Percentiles rank a stretch among this genome's conserved stretches.
Evolutionary conservation across 2,888 invertebrate genomes (phyloP).

Genomic region (Cremastobaeus sp.): DNA sequence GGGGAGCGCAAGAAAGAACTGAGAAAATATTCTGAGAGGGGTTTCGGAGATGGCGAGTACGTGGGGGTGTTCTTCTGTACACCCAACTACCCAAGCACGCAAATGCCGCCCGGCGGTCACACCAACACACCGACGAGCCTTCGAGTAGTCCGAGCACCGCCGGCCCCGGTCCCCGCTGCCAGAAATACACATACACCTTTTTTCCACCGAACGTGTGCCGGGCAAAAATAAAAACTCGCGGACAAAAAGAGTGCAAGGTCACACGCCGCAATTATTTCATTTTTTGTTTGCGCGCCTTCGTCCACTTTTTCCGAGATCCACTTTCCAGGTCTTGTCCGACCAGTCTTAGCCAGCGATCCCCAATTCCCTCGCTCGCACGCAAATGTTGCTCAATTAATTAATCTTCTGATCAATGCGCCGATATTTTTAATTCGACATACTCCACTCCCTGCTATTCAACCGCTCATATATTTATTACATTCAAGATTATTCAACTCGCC

Average conservation of each 20-base stretch:
- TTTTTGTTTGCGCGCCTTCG: constrained; percentile 17
- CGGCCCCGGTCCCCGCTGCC: constrained; percentile 5
- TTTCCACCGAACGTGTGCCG: constrained; percentile 38
- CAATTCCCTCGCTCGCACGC: no score
- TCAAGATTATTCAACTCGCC: no score
- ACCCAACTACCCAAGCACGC: constrained; percentile 43
- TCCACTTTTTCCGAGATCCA: background rate
- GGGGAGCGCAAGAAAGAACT: constrained; percentile 76
- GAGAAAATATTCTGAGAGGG: constrained; percentile 76
- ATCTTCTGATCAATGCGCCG: no score
- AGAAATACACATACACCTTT: constrained; percentile 49
- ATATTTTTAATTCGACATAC: no score
- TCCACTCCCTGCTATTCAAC: no score
- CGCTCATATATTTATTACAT: no score
- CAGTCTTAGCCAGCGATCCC: no score
- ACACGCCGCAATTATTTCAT: constrained; percentile 33
- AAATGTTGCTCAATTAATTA: no score
- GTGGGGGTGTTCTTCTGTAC: constrained; percentile 61
- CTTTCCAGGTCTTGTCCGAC: constrained; percentile 1
- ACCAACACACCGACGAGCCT: constrained; percentile 8
- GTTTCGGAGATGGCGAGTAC: constrained; percentile 61
- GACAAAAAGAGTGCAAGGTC: constrained; percentile 54
- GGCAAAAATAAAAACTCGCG: constrained; percentile 34
- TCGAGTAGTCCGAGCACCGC: constrained; percentile 5
- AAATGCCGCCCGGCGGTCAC: constrained; percentile 30